Conservation (phyloP, 1,140 invertebrate species). For the Helicoverpa armigera region DNA sequence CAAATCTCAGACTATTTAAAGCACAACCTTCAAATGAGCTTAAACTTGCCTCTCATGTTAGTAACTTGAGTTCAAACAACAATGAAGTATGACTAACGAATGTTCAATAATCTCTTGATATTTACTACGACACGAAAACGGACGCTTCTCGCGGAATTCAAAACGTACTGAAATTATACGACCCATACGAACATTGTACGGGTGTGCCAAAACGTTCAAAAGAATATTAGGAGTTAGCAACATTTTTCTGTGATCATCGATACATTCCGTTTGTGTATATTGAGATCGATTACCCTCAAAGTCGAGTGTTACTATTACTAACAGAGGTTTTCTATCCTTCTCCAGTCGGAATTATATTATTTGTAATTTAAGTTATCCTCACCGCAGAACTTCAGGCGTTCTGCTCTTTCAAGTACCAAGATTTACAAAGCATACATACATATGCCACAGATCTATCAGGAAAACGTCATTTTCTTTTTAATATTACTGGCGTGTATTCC, state of each 20-base stretch:
- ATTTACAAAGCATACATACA: background rate
- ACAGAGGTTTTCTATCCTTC: slow-evolving; percentile 59
- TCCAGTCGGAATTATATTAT: slow-evolving; percentile 54
- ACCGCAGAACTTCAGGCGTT: background rate
- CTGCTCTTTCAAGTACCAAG: background rate
- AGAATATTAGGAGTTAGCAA: slow-evolving; percentile 70
- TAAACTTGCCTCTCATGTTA: slow-evolving; percentile 50
- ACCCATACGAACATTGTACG: slow-evolving; percentile 14
- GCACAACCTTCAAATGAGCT: slow-evolving; percentile 79
- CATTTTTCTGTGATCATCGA: slow-evolving; percentile 64
- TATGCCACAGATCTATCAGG: background rate
- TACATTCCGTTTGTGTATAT: slow-evolving; percentile 59
- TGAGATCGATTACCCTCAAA: slow-evolving; percentile 71
- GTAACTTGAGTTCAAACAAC: slow-evolving; percentile 35
- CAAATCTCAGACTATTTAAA: slow-evolving; percentile 67
- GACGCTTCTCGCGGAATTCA: background rate
- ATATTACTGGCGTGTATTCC: too few relatives aligned
- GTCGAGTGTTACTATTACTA: slow-evolving; percentile 62
- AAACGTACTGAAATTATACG: slow-evolving; percentile 12
- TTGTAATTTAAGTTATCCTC: slow-evolving; percentile 60
- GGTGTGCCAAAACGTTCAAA: slow-evolving; percentile 14
- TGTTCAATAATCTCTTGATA: background rate
- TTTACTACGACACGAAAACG: background rate
- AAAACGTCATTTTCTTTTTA: too few relatives aligned
- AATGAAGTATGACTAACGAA: slow-evolving; percentile 13